phyloP scores from a whole-genome alignment of 2,113 vertebrate genomes.

The Microcebus lehilahytsara region DNA sequence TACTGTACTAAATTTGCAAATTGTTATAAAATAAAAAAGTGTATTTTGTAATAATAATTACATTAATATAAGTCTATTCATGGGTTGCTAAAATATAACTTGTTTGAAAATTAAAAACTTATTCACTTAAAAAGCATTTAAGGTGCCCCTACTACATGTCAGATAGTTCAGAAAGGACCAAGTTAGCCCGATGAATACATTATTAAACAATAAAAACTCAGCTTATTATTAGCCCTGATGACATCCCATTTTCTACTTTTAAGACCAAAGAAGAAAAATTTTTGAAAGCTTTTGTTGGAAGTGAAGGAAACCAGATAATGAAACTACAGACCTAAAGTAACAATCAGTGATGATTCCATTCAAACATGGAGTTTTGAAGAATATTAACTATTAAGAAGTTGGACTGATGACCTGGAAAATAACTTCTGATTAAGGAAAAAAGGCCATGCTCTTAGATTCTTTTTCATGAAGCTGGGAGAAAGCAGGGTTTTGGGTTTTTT shows the following conservation, averaged over 20 bases:
- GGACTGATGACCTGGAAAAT: conserved; percentile 71
- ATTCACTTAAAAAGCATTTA: not conserved
- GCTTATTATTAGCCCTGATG: conserved; percentile 5
- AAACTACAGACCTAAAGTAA: conserved; percentile 59
- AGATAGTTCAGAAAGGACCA: not conserved
- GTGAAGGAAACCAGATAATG: not conserved
- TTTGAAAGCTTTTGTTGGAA: conserved; percentile 56
- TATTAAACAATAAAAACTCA: conserved; percentile 42
- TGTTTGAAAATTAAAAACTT: not conserved
- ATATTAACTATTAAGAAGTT: conserved; percentile 52
- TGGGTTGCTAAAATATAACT: conserved; percentile 29
- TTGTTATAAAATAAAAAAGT: conserved; percentile 8
- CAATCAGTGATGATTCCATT: conserved; percentile 68
- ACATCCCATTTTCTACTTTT: conserved; percentile 2
- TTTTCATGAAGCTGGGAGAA: conserved; percentile 15
- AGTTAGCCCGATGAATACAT: not conserved
- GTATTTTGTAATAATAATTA: not conserved
- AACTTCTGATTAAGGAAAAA: conserved; percentile 47
- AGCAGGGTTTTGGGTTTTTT: not conserved
- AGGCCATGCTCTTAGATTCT: conserved; percentile 52
- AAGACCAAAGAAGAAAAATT: conserved; percentile 10
- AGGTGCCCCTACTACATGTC: not conserved
- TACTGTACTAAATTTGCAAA: not conserved
- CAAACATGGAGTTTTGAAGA: conserved; percentile 65
- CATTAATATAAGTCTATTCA: conserved; percentile 9